Evolutionary conservation across 2,888 invertebrate genomes (phyloP).

Genomic region (Dryococelus australis): DNA sequence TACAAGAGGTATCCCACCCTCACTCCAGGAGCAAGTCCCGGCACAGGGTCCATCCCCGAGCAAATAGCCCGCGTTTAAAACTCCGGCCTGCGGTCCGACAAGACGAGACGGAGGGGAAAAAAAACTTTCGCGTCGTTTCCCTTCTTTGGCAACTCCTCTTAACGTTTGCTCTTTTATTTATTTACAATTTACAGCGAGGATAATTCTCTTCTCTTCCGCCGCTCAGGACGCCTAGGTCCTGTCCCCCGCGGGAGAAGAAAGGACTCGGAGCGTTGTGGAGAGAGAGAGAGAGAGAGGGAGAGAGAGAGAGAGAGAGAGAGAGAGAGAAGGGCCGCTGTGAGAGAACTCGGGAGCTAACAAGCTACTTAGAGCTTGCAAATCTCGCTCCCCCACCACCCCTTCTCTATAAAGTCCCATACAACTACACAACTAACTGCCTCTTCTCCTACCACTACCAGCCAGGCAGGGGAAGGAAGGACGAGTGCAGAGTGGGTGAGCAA

Average conservation of each 20-base stretch:
- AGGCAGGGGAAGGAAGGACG: background rate
- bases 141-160: background rate
- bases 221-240: too few relatives aligned
- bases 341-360: constrained; percentile 18
- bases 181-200: background rate
- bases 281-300: constrained; percentile 39
- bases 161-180: background rate
- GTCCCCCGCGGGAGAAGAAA: background rate
- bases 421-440: background rate
- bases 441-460: background rate
- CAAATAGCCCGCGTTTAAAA: too few relatives aligned
- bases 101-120: too few relatives aligned
- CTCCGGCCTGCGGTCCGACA: too few relatives aligned
- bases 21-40: too few relatives aligned
- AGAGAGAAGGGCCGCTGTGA: constrained; percentile 31
- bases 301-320: constrained; percentile 31
- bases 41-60: too few relatives aligned
- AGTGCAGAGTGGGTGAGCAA: constrained; percentile 30
- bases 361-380: background rate
- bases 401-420: background rate
- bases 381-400: background rate
- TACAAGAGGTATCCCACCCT: too few relatives aligned
- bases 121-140: background rate
- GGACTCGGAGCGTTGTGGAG: constrained; percentile 20
- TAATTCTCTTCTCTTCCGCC: background rate